Conservation (phyloP, 2,797 vertebrate genomes). For the Eurystomus glaucurus region DNA sequence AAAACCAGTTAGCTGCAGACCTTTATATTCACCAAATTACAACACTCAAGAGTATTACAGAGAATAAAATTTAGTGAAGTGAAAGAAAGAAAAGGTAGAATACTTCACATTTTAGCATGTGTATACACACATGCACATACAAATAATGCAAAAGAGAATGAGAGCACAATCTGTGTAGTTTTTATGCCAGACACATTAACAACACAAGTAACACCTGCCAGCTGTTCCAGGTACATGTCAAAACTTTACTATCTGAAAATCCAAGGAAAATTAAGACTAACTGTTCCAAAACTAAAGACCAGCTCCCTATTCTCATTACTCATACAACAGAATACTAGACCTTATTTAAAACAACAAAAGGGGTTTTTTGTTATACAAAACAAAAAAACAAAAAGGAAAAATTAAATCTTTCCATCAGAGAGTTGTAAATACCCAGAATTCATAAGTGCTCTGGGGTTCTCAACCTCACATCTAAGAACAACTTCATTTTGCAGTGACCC, state of each 20-base stretch:
- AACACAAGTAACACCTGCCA: background rate
- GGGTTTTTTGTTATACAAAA: rapidly evolving
- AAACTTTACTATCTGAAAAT: background rate
- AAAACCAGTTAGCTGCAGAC: background rate
- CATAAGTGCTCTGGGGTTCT: background rate
- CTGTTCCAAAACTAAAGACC: background rate
- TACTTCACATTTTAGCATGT: background rate
- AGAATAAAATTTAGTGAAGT: background rate
- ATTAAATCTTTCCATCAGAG: background rate
- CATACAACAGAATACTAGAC: background rate
- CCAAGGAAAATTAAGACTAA: background rate
- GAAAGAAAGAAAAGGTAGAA: background rate
- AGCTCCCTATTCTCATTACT: background rate
- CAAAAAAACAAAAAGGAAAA: background rate
- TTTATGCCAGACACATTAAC: background rate
- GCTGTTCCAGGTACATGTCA: background rate
- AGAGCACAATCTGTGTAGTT: background rate
- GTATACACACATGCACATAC: rapidly evolving
- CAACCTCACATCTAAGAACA: background rate
- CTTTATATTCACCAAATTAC: background rate
- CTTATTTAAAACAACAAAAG: background rate
- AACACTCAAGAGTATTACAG: background rate
- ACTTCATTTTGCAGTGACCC: rapidly evolving
- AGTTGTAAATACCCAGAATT: background rate
- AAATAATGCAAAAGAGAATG: background rate